These are phyloP conservation scores for Syritta pipiens DNA, from an alignment of 2,888 invertebrate genomes.

Conservation along the genomic window DNA sequence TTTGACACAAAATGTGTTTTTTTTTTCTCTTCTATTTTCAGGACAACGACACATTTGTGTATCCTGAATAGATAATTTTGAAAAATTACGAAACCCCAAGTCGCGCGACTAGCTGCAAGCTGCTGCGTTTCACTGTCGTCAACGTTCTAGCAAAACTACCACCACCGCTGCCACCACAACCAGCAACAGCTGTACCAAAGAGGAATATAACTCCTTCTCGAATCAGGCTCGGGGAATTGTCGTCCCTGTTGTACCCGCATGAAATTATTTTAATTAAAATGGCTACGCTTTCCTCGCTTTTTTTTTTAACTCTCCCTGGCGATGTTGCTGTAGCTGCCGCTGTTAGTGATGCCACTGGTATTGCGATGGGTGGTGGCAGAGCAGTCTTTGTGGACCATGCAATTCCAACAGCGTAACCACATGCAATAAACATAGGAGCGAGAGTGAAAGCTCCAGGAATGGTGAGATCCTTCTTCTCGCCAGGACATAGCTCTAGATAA, in stretches of 20 bases:
- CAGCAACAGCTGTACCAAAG: slow-evolving; percentile 1
- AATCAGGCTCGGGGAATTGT: slow-evolving; percentile 43
- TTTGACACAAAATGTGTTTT: no score
- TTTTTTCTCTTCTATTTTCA: no score
- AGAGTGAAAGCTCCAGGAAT: slow-evolving; percentile 45
- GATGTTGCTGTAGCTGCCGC: slow-evolving; percentile 2
- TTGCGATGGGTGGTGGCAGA: slow-evolving; percentile 43
- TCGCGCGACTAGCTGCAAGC: slow-evolving; percentile 49
- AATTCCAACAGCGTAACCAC: slow-evolving; percentile 23
- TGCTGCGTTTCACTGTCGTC: slow-evolving; percentile 4
- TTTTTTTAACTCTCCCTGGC: slow-evolving; percentile 41
- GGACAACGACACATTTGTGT: slow-evolving; percentile 47
- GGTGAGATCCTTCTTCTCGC: slow-evolving; percentile 38
- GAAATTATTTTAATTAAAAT: slow-evolving; percentile 68
- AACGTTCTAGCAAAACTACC: neutral
- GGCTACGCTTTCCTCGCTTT: neutral
- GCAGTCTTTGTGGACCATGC: slow-evolving; percentile 44
- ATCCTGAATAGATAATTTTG: slow-evolving; percentile 63
- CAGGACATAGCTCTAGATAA: slow-evolving; percentile 47
- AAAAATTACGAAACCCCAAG: slow-evolving; percentile 53
- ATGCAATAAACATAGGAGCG: slow-evolving; percentile 25
- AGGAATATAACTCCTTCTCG: neutral
- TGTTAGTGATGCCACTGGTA: slow-evolving; percentile 13
- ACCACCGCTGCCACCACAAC: neutral
- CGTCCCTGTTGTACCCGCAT: slow-evolving; percentile 44